Conservation (phyloP, 92 coral and sea anemone genomes). For the Heteractis magnifica region DNA sequence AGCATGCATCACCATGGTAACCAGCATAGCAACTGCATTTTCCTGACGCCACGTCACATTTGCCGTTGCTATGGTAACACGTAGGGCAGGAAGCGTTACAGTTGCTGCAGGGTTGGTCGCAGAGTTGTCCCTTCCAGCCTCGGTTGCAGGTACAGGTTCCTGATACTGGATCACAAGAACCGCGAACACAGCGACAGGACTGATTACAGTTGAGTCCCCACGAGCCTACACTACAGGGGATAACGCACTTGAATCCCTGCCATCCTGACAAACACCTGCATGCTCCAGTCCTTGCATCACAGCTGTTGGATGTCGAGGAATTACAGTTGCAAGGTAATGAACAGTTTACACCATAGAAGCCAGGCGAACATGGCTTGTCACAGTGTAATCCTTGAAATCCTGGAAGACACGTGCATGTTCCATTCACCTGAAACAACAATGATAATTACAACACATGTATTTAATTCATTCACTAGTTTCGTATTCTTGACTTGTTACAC, state of each 20-base stretch:
- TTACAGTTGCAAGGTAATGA: constrained; percentile 47
- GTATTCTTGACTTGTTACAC: too few species aligned
- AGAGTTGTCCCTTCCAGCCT: constrained; percentile 68
- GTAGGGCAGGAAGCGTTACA: constrained; percentile 56
- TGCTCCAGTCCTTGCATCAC: constrained; percentile 56
- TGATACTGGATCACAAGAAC: constrained; percentile 69
- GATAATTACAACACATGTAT: not conserved
- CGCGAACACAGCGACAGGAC: constrained; percentile 66
- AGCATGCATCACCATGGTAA: constrained; percentile 65
- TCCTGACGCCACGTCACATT: constrained; percentile 54
- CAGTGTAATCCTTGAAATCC: constrained; percentile 69
- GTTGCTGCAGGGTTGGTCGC: constrained; percentile 64
- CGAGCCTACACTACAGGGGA: constrained; percentile 67
- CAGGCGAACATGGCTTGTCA: constrained; percentile 34
- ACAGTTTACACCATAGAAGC: constrained; percentile 66
- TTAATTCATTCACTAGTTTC: not conserved
- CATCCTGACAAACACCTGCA: constrained; percentile 75
- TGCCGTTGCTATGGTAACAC: constrained; percentile 59
- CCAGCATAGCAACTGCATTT: constrained; percentile 64
- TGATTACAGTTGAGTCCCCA: constrained; percentile 77
- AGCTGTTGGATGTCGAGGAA: constrained; percentile 35
- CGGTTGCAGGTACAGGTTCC: constrained; percentile 72
- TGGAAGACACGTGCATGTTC: constrained; percentile 69
- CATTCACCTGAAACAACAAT: constrained; percentile 58
- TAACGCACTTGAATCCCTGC: constrained; percentile 63